Evolutionary conservation across 2,113 vertebrate species (phyloP), one percentile per base, ranked within the genome.

Genomic region (Steatornis caripensis): DNA sequence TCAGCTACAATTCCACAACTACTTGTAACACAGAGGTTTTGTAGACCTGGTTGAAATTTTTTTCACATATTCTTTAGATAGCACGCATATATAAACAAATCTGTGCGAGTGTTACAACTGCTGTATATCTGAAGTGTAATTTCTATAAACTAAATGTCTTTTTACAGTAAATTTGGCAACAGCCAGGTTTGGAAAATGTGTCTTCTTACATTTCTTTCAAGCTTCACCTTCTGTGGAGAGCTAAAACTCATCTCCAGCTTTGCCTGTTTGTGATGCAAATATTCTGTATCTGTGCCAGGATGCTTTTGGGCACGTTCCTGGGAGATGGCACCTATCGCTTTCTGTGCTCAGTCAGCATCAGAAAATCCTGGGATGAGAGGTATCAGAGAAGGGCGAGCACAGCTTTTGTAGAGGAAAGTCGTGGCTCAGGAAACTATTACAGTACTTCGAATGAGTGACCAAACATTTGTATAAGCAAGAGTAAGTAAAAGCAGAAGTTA

Each of bases 311-410:
- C 24, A n/a, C 0, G 0, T n/a, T 89, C 39, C 20, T 41, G 57
- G 18, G 10, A n/a, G 3, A 1, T n/a, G 12, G 41, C 61, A 49
- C 24, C 45, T 45, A 4, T 43, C 2, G 0, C 12, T 41, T 79
- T 75, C 87, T 62, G 32, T 39, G 26, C 36, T 74, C 41, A 45
- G 29, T 57, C 54, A 77, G 12, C 48, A 39, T n/a, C 70, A 57
- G 54, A 54, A 83, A 72, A 49, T 37, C 57, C 49, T n/a, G 36
- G 12, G 19, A 36, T 14, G 32, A 93, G 45, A 70, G 19, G 27
- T 51, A 22, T 17, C 39, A n/a, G 30, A 48, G 45, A 58, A 55
- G 34, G 60, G 11, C 1, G 13, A 76, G 21, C 19, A 57, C 3
- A 48, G 49, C 19, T 64, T 82, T 64, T 37, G 9, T 30, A 72